These are phyloP conservation scores for Trididemnum miniatum DNA, from an alignment of 23 tunicate species.

Conservation along the genomic window DNA sequence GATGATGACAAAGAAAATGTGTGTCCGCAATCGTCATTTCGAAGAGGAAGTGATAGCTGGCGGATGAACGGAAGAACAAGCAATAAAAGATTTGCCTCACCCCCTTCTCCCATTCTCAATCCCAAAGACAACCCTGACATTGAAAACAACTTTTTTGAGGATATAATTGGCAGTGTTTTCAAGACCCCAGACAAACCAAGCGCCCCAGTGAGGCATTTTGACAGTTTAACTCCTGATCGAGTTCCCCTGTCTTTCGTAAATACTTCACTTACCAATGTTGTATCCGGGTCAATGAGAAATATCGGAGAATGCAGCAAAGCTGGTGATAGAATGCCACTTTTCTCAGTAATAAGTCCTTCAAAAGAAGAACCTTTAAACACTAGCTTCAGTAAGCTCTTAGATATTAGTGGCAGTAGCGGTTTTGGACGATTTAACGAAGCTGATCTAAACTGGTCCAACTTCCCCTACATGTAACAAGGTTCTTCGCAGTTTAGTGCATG, in stretches of 20 bases:
- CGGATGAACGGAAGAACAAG: background rate
- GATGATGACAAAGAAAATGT: background rate
- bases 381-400: conserved; percentile 74
- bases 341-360: conserved; percentile 13
- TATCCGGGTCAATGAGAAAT: background rate
- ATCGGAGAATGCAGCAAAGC: background rate
- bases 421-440: conserved; percentile 51
- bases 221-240: conserved; percentile 33
- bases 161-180: conserved; percentile 57
- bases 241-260: conserved; percentile 24
- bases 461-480: conserved; percentile 25
- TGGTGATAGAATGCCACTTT: background rate
- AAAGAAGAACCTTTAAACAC: conserved; percentile 51
- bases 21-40: background rate
- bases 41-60: background rate
- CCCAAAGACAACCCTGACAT: background rate
- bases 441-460: conserved; percentile 55
- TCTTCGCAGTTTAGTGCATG: too few relatives aligned
- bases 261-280: background rate
- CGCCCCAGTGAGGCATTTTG: conserved; percentile 41
- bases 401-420: conserved; percentile 61
- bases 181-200: conserved; percentile 57
- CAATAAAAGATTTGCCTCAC: background rate
- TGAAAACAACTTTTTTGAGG: conserved; percentile 40
- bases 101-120: conserved; percentile 46